These are phyloP conservation scores for Sylvilagus floridanus DNA, from an alignment of 2,797 vertebrate species.

Conservation along the genomic window DNA sequence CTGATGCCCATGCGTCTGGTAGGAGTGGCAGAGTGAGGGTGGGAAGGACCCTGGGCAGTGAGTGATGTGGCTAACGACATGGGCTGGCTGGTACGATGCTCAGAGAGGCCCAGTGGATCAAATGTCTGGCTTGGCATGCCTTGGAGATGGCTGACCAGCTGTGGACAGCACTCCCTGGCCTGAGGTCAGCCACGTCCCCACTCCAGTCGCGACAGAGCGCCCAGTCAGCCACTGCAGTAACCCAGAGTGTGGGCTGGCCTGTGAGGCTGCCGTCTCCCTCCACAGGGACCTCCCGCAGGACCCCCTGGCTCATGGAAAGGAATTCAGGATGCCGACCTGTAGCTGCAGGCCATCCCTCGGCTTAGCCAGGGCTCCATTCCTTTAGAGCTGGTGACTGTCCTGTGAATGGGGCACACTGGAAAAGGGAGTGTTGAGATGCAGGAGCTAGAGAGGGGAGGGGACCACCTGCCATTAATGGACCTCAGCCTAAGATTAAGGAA, in stretches of 20 bases:
- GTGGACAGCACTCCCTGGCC: conserved; percentile 50
- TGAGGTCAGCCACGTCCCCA: neutral
- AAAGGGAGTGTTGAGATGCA: neutral
- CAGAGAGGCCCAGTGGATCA: conserved; percentile 30
- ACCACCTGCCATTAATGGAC: neutral
- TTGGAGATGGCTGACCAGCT: conserved; percentile 16
- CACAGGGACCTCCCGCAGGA: neutral
- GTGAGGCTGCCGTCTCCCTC: neutral
- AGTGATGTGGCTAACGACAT: neutral
- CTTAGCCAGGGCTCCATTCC: neutral
- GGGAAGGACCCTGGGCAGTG: conserved; percentile 28
- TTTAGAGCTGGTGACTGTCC: neutral
- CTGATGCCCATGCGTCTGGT: neutral
- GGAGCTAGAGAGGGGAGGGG: neutral
- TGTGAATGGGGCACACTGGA: neutral
- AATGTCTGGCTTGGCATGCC: conserved; percentile 40
- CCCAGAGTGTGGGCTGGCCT: neutral
- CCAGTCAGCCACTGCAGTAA: neutral
- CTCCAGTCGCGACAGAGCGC: neutral
- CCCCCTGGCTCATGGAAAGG: neutral
- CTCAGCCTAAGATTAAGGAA: neutral
- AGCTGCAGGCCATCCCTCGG: neutral
- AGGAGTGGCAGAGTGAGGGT: neutral
- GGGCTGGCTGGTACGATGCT: conserved; percentile 34
- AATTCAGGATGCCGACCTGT: neutral